phyloP scores from a whole-genome alignment of 2,888 invertebrate species.

The Dorcus parallelipipedus region DNA sequence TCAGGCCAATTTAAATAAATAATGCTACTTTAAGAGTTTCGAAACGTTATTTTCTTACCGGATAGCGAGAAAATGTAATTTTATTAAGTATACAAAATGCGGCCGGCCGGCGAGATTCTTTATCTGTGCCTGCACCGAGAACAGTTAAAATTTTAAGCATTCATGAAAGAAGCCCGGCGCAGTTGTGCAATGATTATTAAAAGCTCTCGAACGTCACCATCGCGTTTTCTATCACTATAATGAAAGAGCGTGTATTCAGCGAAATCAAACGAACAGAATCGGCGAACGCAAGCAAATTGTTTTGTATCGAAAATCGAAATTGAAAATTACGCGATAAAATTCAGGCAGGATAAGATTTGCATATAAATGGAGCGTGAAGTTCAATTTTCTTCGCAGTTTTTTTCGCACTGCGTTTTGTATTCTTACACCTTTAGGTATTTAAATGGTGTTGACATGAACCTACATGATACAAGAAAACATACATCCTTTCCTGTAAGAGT shows the following conservation, averaged over 20 bases:
- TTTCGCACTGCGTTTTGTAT: neutral
- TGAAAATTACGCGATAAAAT: conserved; percentile 25
- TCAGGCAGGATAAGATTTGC: conserved; percentile 23
- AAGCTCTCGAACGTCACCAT: too few relatives aligned
- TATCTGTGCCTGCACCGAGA: too few relatives aligned
- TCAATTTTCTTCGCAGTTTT: conserved; percentile 4
- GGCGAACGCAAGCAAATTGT: conserved; percentile 14
- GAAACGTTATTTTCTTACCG: conserved; percentile 4
- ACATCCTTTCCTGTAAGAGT: neutral
- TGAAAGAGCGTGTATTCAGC: too few relatives aligned
- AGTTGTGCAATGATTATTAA: too few relatives aligned
- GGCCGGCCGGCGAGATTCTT: too few relatives aligned
- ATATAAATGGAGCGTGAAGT: conserved; percentile 19
- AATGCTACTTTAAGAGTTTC: conserved; percentile 6
- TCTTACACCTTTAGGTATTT: neutral
- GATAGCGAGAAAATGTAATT: conserved; percentile 5
- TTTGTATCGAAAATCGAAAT: conserved; percentile 24
- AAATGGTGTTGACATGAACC: neutral
- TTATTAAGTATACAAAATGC: too few relatives aligned
- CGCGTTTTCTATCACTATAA: too few relatives aligned
- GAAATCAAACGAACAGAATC: neutral
- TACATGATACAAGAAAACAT: neutral
- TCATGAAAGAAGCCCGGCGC: too few relatives aligned
- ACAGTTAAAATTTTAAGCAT: too few relatives aligned
- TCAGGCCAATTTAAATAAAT: neutral